These are phyloP conservation scores for Bellardia bayeri DNA, from an alignment of 2,888 invertebrate species.

Conservation along the genomic window DNA sequence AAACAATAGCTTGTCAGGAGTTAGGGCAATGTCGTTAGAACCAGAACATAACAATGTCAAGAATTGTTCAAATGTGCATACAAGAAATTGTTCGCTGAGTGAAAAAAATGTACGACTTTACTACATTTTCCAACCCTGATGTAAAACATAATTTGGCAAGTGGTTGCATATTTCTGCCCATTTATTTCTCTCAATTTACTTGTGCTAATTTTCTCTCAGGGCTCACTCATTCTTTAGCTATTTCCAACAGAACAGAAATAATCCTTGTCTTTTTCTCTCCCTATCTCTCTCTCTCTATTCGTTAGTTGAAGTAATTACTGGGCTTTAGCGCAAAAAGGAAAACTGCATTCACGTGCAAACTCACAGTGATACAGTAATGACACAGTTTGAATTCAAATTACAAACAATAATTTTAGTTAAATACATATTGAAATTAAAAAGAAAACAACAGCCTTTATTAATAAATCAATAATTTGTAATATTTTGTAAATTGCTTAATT, in stretches of 20 bases:
- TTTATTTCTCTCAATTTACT: not conserved
- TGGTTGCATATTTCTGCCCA: conserved; percentile 44
- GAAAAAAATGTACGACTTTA: too few relatives aligned
- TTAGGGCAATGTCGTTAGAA: too few relatives aligned
- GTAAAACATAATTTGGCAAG: conserved; percentile 28
- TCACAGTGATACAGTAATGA: conserved; percentile 58
- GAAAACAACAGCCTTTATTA: too few relatives aligned
- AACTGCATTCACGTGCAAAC: conserved; percentile 68
- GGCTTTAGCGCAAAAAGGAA: not conserved
- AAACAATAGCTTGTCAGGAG: too few relatives aligned
- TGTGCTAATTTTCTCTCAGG: conserved; percentile 1
- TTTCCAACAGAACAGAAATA: not conserved
- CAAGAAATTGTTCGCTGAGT: too few relatives aligned
- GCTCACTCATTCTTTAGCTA: not conserved
- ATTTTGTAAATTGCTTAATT: not conserved
- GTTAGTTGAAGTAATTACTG: not conserved
- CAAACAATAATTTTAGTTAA: not conserved
- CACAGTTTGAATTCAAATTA: conserved; percentile 49
- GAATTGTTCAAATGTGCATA: too few relatives aligned
- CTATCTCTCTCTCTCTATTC: not conserved
- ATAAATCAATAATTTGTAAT: not conserved
- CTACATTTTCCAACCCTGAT: conserved; percentile 30
- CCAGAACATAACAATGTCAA: too few relatives aligned
- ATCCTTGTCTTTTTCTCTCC: not conserved
- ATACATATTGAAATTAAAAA: not conserved